A percentile compares a stretch with the other conserved stretches of the same genome.
Conservation (phyloP, 2,888 invertebrate genomes). For the Cyclophora punctaria region DNA sequence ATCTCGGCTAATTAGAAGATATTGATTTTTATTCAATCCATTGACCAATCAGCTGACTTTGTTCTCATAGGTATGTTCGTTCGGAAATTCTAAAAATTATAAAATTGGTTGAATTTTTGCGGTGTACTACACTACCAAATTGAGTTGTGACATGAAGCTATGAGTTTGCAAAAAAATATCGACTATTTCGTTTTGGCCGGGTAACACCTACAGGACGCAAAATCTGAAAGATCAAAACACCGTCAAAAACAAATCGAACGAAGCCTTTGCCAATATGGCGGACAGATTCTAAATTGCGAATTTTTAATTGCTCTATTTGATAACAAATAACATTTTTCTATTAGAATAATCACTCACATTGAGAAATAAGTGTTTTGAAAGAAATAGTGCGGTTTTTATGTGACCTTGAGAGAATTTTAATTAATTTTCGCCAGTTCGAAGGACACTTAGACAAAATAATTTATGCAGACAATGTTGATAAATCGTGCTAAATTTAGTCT, state of each 20-base stretch:
- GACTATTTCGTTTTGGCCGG: constrained; percentile 43
- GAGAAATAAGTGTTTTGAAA: too few relatives aligned
- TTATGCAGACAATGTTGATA: constrained; percentile 22
- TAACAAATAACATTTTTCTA: constrained; percentile 9
- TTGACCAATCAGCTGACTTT: constrained; percentile 15
- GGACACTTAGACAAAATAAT: constrained; percentile 18
- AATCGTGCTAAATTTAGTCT: too few relatives aligned
- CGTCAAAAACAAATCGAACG: constrained; percentile 72
- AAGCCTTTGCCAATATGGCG: constrained; percentile 64
- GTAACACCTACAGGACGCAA: constrained; percentile 59
- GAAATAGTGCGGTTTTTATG: background rate
- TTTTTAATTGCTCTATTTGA: constrained; percentile 32
- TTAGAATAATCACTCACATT: background rate
- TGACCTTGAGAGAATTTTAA: constrained; percentile 25
- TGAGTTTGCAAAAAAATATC: constrained; percentile 23
- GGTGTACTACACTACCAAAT: constrained; percentile 42
- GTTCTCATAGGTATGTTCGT: constrained; percentile 10
- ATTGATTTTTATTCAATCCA: constrained; percentile 1
- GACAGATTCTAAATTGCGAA: constrained; percentile 41
- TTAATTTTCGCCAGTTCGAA: constrained; percentile 13
- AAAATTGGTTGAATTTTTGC: constrained; percentile 9
- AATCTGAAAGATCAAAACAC: constrained; percentile 66
- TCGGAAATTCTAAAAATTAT: constrained; percentile 13
- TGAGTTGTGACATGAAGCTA: constrained; percentile 23
- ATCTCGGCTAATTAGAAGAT: background rate